phyloP scores from a whole-genome alignment of 1,140 invertebrate species.

The Belonocnema kinseyi region DNA sequence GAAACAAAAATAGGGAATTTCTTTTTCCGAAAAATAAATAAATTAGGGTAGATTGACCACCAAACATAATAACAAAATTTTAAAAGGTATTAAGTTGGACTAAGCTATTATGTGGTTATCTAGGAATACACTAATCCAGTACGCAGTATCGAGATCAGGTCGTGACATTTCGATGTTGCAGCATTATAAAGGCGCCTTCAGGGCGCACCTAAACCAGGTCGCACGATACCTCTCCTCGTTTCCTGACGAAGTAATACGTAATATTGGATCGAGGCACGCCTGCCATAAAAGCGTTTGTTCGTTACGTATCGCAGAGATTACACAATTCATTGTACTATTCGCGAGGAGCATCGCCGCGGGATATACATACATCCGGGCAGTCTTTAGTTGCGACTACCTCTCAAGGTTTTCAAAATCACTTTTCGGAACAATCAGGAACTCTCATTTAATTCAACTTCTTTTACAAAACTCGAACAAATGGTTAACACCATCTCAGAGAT shows the following conservation, averaged over 20 bases:
- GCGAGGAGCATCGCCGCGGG: constrained; percentile 11
- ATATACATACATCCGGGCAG: background rate
- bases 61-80: too few species aligned
- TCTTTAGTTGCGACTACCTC: too few species aligned
- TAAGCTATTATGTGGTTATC: too few species aligned
- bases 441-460: background rate
- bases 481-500: too few species aligned
- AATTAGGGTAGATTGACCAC: too few species aligned
- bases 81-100: too few species aligned
- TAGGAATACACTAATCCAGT: too few species aligned
- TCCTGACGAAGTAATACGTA: constrained; percentile 46
- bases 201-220: constrained; percentile 53
- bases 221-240: constrained; percentile 48
- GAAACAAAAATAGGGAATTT: too few species aligned
- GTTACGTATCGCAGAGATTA: too few species aligned
- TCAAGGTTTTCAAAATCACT: constrained; percentile 2
- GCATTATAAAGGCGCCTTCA: constrained; percentile 33
- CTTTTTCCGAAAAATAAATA: too few species aligned
- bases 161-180: constrained; percentile 49
- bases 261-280: constrained; percentile 27
- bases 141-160: constrained; percentile 29
- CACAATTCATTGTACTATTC: too few species aligned
- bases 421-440: constrained; percentile 1
- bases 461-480: background rate
- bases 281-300: background rate